Evolutionary conservation across 2,888 invertebrate genomes (phyloP), one percentile per base, ranked within the genome.

Genomic region (Ophioninae sp.): DNA sequence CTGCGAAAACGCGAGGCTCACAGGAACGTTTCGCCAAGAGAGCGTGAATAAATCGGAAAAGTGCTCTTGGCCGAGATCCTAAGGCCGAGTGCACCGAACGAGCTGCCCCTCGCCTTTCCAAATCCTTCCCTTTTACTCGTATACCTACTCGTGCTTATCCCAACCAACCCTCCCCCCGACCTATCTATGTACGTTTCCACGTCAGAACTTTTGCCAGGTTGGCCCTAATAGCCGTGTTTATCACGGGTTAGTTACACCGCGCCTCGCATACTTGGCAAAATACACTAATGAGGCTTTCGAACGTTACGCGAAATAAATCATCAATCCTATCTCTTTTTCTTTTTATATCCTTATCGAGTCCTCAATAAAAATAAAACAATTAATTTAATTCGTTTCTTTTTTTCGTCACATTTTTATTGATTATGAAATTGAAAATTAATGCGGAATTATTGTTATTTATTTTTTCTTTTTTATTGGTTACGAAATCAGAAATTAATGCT

Each of bases 11-110:
- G 62, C 39, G 81, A 72, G 13, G 44, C 70, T 69, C 37, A 67
- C 56, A 75, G 65, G 81, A 76, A 62, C 37, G 56, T n/a, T 67
- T 69, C 68, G 83, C 82, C 82, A 86, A 86, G 85, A 75, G 85
- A 82, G 84, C 86, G 85, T 85, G 85, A 83, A 85, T 86, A 85
- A 86, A 86, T 85, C 85, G 82, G 85, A 83, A 81, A 86, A 86
- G 82, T 83, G 81, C 83, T 85, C 79, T 85, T 85, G 83, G 85
- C 86, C 79, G 64, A 69, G 74, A 83, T 83, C 73, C 81, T 81
- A 64, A 74, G 76, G 56, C 65, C 74, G 59, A 59, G 72, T 67
- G 20, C 73, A 72, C 57, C 72, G 57, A 74, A 56, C 70, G 82
- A 76, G 77, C 65, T 57, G 61, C n/a, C n/a, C n/a, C 39, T 78